Conservation (phyloP, 2,888 invertebrate species). For the Horisme vitalbata region DNA sequence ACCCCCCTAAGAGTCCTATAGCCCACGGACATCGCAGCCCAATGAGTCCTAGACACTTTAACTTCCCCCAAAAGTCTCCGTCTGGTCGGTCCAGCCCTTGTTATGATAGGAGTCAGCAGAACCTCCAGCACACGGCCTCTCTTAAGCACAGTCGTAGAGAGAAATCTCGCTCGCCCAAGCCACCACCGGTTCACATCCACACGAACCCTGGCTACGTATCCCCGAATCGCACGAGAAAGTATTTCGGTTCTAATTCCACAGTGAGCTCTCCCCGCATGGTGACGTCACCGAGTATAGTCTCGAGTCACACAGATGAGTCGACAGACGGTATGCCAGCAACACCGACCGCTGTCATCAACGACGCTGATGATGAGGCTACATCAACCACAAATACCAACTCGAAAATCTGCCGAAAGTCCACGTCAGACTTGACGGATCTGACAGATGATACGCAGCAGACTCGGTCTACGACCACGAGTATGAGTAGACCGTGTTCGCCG, state of each 20-base stretch:
- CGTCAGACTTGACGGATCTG: slow-evolving; percentile 88
- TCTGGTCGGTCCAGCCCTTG: slow-evolving; percentile 74
- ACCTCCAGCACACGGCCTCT: slow-evolving; percentile 68
- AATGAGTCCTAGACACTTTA: slow-evolving; percentile 83
- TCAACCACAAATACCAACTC: slow-evolving; percentile 72
- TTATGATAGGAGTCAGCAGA: slow-evolving; percentile 54
- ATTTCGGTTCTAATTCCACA: slow-evolving; percentile 73
- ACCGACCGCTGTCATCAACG: slow-evolving; percentile 65
- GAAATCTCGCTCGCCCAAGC: slow-evolving; percentile 73
- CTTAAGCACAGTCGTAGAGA: slow-evolving; percentile 69
- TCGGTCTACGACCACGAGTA: slow-evolving; percentile 76
- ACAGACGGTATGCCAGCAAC: slow-evolving; percentile 69
- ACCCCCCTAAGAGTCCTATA: slow-evolving; percentile 76
- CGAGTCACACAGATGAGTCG: slow-evolving; percentile 76
- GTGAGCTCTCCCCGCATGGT: slow-evolving; percentile 69
- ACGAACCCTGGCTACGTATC: slow-evolving; percentile 85
- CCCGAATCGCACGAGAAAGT: slow-evolving; percentile 70
- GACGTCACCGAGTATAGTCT: slow-evolving; percentile 75
- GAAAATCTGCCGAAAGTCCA: slow-evolving; percentile 87
- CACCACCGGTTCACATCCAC: slow-evolving; percentile 82
- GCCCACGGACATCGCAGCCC: slow-evolving; percentile 83
- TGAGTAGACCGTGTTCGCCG: slow-evolving; percentile 85
- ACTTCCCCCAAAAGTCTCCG: slow-evolving; percentile 77
- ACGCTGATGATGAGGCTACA: slow-evolving; percentile 74
- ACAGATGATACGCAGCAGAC: slow-evolving; percentile 83